Evolutionary conservation across 2,888 invertebrate species (phyloP).

Genomic region (Amphipyra berbera): DNA sequence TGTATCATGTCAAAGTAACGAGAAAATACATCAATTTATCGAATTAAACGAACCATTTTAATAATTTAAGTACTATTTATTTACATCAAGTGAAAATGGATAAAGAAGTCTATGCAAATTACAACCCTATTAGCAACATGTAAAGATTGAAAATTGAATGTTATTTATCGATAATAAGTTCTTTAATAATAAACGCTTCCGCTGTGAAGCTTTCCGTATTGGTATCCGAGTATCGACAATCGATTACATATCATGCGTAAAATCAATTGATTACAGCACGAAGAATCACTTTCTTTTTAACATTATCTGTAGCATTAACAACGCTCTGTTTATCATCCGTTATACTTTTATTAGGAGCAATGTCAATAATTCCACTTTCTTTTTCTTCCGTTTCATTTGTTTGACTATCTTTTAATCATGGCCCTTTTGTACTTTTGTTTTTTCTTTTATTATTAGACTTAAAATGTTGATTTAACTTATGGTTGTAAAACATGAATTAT

Average conservation of each 20-base stretch:
- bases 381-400: constrained; percentile 46
- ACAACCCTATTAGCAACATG: constrained; percentile 6
- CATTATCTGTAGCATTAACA: constrained; percentile 63
- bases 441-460: background rate
- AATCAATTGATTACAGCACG: constrained; percentile 76
- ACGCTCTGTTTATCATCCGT: constrained; percentile 74
- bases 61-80: constrained; percentile 20
- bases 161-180: constrained; percentile 17
- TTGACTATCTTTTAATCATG: constrained; percentile 9
- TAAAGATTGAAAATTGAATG: constrained; percentile 25
- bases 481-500: too few relatives aligned
- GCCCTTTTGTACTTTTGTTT: background rate
- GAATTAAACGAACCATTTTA: constrained; percentile 24
- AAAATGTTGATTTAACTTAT: too few relatives aligned
- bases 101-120: constrained; percentile 1
- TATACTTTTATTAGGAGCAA: constrained; percentile 60
- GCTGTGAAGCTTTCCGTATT: constrained; percentile 70
- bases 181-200: constrained; percentile 64
- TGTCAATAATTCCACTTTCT: constrained; percentile 54
- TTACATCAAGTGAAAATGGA: constrained; percentile 30
- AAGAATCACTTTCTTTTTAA: constrained; percentile 62
- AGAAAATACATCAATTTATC: constrained; percentile 29
- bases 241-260: constrained; percentile 73
- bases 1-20: constrained; percentile 2
- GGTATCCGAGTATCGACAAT: constrained; percentile 60